Evolutionary conservation across 2,888 invertebrate species (phyloP), one percentile per base, ranked within the genome.

Genomic region (Abrostola tripartita): DNA sequence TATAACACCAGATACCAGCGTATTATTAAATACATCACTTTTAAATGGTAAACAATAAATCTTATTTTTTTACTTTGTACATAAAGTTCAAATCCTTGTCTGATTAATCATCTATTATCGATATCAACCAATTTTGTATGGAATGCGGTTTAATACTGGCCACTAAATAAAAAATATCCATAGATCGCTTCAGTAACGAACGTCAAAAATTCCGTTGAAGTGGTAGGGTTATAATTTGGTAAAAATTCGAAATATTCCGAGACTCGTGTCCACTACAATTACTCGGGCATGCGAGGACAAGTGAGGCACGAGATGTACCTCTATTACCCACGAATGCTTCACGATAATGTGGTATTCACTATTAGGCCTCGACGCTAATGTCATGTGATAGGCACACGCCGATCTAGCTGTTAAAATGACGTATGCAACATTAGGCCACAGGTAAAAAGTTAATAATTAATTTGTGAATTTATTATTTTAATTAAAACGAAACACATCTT

Each of bases 161-260:
- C 14, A 54, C 44, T 54, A 60, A 62, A 35, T 14, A 40, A 61
- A 61, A 75, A 42, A 40, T 36, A 47, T 47, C 65, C 76, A 61
- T 65, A 71, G 60, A 75, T 61, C 60, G 54, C 54, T 47, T 65
- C 52, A 64, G 53, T 65, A 81, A 83, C 78, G 74, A 77, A 74
- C 76, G 61, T 75, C 75, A 55, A 79, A 79, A 79, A 76, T 80
- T 78, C 76, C 78, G 53, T 64, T 56, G 61, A 76, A 79, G 74
- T 72, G 71, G 73, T 74, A 24, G 70, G 85, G 24, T 10, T 47
- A 81, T 86, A 88, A 88, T 88, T 88, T 88, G 42, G 66, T 75
- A 87, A 85, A 82, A 72, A 88, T 88, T 78, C 76, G 69, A 83
- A 82, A 76, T 80, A 88, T 88, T 84, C 79, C 69, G 78, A 37